phyloP scores from a whole-genome alignment of 1,140 invertebrate species.

The Helicoverpa armigera region DNA sequence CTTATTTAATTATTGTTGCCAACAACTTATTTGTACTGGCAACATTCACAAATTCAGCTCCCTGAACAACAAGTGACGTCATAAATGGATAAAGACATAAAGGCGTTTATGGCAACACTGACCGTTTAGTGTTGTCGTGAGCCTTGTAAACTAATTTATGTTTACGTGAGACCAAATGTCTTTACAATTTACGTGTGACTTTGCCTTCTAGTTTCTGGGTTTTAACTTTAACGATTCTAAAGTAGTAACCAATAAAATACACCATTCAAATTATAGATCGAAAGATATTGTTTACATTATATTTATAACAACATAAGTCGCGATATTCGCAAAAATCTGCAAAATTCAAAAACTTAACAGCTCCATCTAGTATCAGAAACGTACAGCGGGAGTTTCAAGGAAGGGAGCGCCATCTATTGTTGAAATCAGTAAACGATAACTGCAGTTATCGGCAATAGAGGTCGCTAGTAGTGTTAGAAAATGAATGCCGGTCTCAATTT shows the following conservation, averaged over 20 bases:
- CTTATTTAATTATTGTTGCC: slow-evolving; percentile 8
- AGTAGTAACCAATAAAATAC: too few species aligned
- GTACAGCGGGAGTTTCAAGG: neutral
- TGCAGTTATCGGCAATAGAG: slow-evolving; percentile 15
- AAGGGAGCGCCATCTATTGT: slow-evolving; percentile 2
- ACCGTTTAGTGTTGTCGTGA: slow-evolving; percentile 4
- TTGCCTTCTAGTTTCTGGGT: neutral
- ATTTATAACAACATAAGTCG: too few species aligned
- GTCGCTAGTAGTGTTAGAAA: slow-evolving; percentile 7
- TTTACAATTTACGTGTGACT: neutral
- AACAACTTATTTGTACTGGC: slow-evolving; percentile 28
- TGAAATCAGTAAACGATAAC: neutral
- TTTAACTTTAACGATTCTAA: too few species aligned
- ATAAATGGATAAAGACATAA: slow-evolving; percentile 35
- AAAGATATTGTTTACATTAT: neutral
- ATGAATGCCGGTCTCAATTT: too few species aligned
- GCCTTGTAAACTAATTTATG: slow-evolving; percentile 24
- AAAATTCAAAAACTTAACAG: neutral
- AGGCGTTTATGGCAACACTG: slow-evolving; percentile 37
- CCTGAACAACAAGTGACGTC: slow-evolving; percentile 13
- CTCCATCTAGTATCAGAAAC: slow-evolving; percentile 6
- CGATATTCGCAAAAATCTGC: too few species aligned
- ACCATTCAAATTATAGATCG: neutral
- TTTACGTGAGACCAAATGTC: neutral
- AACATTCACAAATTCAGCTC: slow-evolving; percentile 25